These are phyloP conservation scores for Asarcornis scutulata DNA, from an alignment of 2,113 vertebrate genomes.

Conservation along the genomic window DNA sequence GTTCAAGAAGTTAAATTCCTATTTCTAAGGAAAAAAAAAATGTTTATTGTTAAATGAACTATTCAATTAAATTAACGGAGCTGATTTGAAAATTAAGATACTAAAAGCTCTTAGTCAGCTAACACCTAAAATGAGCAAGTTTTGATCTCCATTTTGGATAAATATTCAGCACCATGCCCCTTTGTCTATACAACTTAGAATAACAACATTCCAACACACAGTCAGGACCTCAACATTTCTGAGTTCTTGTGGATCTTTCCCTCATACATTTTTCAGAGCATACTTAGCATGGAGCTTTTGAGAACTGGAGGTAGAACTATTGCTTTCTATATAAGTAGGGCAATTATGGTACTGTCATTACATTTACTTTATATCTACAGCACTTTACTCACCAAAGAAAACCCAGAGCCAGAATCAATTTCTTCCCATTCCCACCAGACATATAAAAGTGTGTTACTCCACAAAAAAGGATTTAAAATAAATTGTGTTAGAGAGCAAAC, in stretches of 20 bases:
- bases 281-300: not conserved
- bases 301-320: not conserved
- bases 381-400: not conserved
- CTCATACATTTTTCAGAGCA: not conserved
- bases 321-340: not conserved
- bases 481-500: not conserved
- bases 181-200: not conserved
- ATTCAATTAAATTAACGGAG: not conserved
- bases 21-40: not conserved
- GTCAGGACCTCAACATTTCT: not conserved
- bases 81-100: not conserved
- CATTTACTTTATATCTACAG: not conserved
- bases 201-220: not conserved
- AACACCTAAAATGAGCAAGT: not conserved
- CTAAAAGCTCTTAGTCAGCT: not conserved
- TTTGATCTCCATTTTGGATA: not conserved
- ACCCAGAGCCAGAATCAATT: not conserved
- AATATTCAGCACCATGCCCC: not conserved
- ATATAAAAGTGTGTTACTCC: not conserved
- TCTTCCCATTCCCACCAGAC: not conserved
- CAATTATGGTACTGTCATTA: not conserved
- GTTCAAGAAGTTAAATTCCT: not conserved
- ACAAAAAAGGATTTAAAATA: not conserved
- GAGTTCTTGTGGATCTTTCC: not conserved
- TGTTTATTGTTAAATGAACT: not conserved